Evolutionary conservation across 2,797 vertebrate species (phyloP).

Genomic region (Sandelia bainsii): DNA sequence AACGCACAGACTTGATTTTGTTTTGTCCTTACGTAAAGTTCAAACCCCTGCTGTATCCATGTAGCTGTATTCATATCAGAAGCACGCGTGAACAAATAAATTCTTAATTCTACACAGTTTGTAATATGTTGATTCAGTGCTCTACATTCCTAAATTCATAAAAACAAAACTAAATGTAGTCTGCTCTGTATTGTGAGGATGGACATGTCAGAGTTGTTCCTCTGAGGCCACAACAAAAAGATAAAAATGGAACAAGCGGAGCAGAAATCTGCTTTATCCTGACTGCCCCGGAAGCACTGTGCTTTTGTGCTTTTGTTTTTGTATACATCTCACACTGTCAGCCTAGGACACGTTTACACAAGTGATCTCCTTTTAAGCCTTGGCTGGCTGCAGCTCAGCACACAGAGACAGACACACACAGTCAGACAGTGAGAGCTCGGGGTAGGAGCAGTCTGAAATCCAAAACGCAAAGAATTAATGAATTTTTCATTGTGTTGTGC

Average conservation of each 20-base stretch:
- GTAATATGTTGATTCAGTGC: conserved; percentile 62
- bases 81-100: conserved; percentile 31
- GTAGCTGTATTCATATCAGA: conserved; percentile 33
- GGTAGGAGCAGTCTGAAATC: conserved; percentile 1
- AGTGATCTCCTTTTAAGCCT: conserved; percentile 51
- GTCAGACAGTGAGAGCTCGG: conserved; percentile 1
- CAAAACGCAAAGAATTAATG: conserved; percentile 21
- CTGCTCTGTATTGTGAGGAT: neutral
- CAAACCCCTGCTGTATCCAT: conserved; percentile 11
- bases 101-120: conserved; percentile 57
- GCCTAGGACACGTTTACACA: conserved; percentile 45
- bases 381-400: conserved; percentile 40
- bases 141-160: conserved; percentile 62
- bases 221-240: conserved; percentile 4
- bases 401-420: conserved; percentile 22
- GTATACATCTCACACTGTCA: conserved; percentile 55
- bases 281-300: conserved; percentile 45
- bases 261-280: conserved; percentile 56
- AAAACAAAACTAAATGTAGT: conserved; percentile 14
- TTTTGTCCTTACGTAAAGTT: neutral
- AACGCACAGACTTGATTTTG: neutral
- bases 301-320: conserved; percentile 61
- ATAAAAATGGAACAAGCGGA: conserved; percentile 49
- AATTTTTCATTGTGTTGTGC: conserved; percentile 6
- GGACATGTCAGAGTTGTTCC: conserved; percentile 5